phyloP scores from a whole-genome alignment of 2,888 invertebrate genomes.

The Lasioglossum pauxillum region DNA sequence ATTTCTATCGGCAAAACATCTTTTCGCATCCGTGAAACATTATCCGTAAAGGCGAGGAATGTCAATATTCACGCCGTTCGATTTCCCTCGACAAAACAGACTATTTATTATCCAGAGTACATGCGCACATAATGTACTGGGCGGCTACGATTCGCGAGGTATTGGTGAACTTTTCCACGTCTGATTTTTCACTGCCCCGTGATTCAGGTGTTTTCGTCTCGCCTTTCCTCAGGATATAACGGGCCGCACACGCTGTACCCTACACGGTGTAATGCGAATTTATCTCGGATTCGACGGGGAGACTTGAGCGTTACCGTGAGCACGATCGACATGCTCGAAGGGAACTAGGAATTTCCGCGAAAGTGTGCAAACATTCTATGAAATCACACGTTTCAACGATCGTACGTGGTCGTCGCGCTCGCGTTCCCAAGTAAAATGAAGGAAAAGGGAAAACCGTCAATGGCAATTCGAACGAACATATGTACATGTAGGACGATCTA shows the following conservation, averaged over 20 bases:
- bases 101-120: background rate
- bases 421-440: background rate
- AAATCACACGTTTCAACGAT: constrained; percentile 1
- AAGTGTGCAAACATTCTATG: background rate
- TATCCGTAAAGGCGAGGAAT: background rate
- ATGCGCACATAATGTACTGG: background rate
- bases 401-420: background rate
- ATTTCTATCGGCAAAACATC: background rate
- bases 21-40: background rate
- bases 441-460: background rate
- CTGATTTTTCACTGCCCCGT: background rate
- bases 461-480: background rate
- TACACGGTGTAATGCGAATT: background rate
- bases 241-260: background rate
- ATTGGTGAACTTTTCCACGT: background rate
- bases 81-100: background rate
- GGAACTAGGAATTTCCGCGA: constrained; percentile 1
- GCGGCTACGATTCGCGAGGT: constrained; percentile 12
- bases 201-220: background rate
- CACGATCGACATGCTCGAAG: background rate
- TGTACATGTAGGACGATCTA: background rate
- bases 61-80: background rate
- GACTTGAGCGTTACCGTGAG: background rate
- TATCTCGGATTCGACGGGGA: constrained; percentile 1
- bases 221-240: background rate